Evolutionary conservation across 2,888 invertebrate genomes (phyloP), one percentile per base, ranked within the genome.

Genomic region (Anthrax anthrax): DNA sequence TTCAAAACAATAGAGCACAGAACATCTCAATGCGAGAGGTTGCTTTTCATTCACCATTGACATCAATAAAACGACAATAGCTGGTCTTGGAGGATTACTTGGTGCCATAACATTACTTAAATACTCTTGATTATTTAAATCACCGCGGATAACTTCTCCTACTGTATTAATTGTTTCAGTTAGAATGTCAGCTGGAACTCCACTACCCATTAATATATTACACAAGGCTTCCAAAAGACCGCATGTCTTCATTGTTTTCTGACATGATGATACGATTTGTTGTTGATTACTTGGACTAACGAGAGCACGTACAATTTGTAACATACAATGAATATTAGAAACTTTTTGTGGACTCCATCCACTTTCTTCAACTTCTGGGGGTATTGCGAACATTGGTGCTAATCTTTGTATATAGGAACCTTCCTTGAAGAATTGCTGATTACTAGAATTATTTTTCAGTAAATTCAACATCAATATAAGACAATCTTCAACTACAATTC

Each of bases 41-140:
- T 98, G 98, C 60, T 94, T 95, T 64, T 98, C 97, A 64, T 96
- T 95, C 8, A 94, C 91, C 94, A 98, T 96, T 0, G 96, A 95
- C 88, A 96, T 91, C 10, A 98, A 70, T 9, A 98, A 72, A 39
- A 97, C 89, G 0, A 97, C 88, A 44, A 97, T 82, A 0, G 92
- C 92, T 0, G 96, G 90, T 47, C 95, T 78, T 3, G 95, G 94
- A 6, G 96, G 95, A 56, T 79, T 86, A 2, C 90, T 89, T 0
- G 95, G 95, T 16, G 94, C 95, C 75, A 86, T 80, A 3, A 96
- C 88, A 43, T 81, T 77, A 1, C 88, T 84, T 56, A 98, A 79
- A 60, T 84, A 90, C 57, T 92, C 88, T 70, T 98, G 98, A 67
- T 95, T 97, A 13, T 76, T 77, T 29, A 79, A 74, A 62, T 89